These are phyloP conservation scores for Stomorhina lunata DNA, from an alignment of 2,888 invertebrate species.

Conservation along the genomic window DNA sequence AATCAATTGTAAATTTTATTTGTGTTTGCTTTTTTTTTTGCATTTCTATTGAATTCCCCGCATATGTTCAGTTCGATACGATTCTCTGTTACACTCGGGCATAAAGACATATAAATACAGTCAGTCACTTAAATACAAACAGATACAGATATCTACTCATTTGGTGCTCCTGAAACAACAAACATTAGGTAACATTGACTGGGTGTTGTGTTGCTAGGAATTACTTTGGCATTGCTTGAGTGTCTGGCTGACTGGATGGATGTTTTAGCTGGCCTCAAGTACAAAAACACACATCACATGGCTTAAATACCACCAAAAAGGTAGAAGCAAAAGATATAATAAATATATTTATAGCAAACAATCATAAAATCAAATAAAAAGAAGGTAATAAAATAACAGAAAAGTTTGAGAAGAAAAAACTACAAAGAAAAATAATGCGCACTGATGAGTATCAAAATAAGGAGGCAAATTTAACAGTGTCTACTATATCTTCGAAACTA, in stretches of 20 bases:
- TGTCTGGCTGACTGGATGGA: constrained; percentile 33
- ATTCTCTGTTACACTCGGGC: constrained; percentile 2
- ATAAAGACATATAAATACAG: neutral
- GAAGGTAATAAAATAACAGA: constrained; percentile 51
- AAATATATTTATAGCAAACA: constrained; percentile 27
- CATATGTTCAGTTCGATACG: constrained; percentile 9
- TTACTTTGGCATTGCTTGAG: constrained; percentile 17
- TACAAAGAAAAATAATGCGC: constrained; percentile 45
- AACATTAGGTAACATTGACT: constrained; percentile 19
- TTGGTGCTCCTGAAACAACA: neutral
- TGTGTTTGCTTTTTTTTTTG: too few species aligned
- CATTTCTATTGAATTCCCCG: constrained; percentile 30
- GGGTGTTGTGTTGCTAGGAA: constrained; percentile 34
- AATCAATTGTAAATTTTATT: constrained; percentile 56
- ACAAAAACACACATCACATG: constrained; percentile 36
- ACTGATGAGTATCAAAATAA: constrained; percentile 53
- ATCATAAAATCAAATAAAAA: constrained; percentile 23
- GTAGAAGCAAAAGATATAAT: constrained; percentile 2
- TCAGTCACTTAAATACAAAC: neutral
- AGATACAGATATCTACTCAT: too few species aligned
- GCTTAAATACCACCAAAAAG: constrained; percentile 12
- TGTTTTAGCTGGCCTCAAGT: constrained; percentile 54
- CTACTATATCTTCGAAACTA: constrained; percentile 16
- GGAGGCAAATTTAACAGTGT: constrained; percentile 53
- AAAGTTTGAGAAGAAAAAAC: constrained; percentile 4